Base-by-base conservation (phyloP, 2,113 vertebrate species). In the Poicephalus gulielmi region DNA sequence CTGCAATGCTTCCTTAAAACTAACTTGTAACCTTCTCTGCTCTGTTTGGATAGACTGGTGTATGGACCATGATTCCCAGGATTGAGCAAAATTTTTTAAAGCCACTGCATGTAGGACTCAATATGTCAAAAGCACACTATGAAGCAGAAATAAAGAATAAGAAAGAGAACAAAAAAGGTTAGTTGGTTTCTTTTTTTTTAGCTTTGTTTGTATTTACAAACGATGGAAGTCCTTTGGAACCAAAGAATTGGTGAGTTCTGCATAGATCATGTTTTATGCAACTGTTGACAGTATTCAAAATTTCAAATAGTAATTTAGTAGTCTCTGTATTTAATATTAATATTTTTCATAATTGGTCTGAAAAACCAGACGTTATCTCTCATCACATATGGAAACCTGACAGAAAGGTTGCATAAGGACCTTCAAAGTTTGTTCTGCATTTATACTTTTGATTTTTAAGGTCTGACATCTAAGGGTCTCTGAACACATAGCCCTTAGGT, bases 41-140 rank as follows among this genome's bases (percentile, higher is more conserved):
- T 70, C 49, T 88, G 27, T 93, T 89, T 93, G 18, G 87, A 80
- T 83, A 99, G 99, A 98, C 97, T 53, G 98, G 97, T 68, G 93
- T 98, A 89, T 99, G 99, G 99, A 97, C 97, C 79, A 97, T 98
- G 47, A 96, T 99, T 93, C 88, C 96, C 92, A 98, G 98, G 94
- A 98, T 98, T 94, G 97, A 98, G 90, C 97, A 98, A 11, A 97
- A 97, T 67, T 99, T 99, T 95, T 95, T 99, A 88, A 98, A 98
- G 95, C 98, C 98, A 55, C 97, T 99, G 43, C 98, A 98, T 28
- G 98, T 98, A 79, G 98, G 98, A 94, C 98, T 99, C 87, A 98
- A 98, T 96, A 98, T 99, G 97, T 99, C 99, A 62, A 99, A 98
- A 97, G 97, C 98, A 11, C 98, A 99, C 96, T 99, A 99, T 90